Evolutionary conservation across 53 echinoderm and acorn worm genomes (phyloP), one percentile per base, ranked within the genome.

Genomic region (Glandiceps talaboti): DNA sequence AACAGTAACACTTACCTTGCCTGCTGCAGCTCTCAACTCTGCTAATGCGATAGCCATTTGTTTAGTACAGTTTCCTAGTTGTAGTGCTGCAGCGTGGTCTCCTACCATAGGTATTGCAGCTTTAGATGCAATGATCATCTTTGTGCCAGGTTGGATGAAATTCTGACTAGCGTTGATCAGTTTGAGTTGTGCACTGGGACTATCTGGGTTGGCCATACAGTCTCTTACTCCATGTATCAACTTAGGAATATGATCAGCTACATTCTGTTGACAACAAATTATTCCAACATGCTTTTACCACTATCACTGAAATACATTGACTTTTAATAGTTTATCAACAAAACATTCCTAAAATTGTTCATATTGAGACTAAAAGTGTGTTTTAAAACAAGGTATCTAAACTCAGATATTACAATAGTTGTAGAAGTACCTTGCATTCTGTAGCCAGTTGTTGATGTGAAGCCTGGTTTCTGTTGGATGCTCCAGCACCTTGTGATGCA

Each of bases 111-210:
- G 94, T 33, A 94, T 81, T 72, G 94, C 89, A 27, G 90, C 88
- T 79, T 92, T 92, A 10, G 86, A 78, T 14, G 92, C 91, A 25
- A 86, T 85, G 25, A 94, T 89, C 82, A 94, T 76, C 64, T 94
- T 92, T 74, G 81, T 88, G 27, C 85, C 94, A 76, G 94, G 94
- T 92, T 94, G 76, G 26, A 94, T 75, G 33, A 92, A 94, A 86
- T 92, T 92, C 82, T 94, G 91, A 79, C 94, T 87, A 77, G 91
- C 87, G 77, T 94, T 94, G 90, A 94, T 94, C 76, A 94, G 88
- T 33, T 86, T 90, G 74, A 94, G 80, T 82, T 94, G 94, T 14
- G 87, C 86, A 73, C 88, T 86, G 25, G 90, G 90, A 82, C 90
- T 92, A 30, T 92, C 94, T 27, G 94, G 91, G 31, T 92, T 90